Conservation (phyloP, 1,140 invertebrate species). For the Trachymyrmex septentrionalis region DNA sequence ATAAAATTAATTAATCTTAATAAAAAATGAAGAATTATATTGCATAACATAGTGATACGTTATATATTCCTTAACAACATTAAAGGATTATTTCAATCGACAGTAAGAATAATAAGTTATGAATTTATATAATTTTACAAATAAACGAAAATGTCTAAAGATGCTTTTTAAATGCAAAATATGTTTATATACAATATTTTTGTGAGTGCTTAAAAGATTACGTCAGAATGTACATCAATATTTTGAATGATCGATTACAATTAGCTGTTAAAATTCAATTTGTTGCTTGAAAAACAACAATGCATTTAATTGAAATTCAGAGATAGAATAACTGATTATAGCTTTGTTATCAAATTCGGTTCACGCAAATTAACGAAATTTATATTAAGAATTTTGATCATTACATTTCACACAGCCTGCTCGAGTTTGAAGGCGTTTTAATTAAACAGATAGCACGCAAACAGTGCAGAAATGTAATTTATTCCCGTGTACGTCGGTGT, state of each 20-base stretch:
- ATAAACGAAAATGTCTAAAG: neutral
- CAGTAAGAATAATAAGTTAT: neutral
- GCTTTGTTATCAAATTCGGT: neutral
- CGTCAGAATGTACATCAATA: slow-evolving; percentile 5
- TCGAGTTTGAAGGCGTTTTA: slow-evolving; percentile 30
- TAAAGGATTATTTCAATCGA: neutral
- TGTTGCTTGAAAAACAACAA: neutral
- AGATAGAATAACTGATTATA: slow-evolving; percentile 21
- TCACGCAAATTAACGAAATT: slow-evolving; percentile 11
- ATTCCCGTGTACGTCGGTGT: neutral
- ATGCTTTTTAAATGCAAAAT: neutral
- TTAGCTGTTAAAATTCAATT: slow-evolving; percentile 38
- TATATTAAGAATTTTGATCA: slow-evolving; percentile 16
- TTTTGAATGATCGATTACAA: slow-evolving; percentile 3
- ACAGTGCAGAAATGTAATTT: slow-evolving; percentile 48
- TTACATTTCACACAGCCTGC: slow-evolving; percentile 1
- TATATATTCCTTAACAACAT: neutral
- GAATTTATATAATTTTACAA: neutral
- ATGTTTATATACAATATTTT: neutral
- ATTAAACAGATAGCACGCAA: slow-evolving; percentile 34
- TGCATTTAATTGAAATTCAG: slow-evolving; percentile 11
- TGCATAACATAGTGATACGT: neutral
- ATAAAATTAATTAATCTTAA: neutral
- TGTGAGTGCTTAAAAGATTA: slow-evolving; percentile 25
- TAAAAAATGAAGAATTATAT: slow-evolving; percentile 3